These are phyloP conservation scores for Brachypalpus laphriformis DNA, from an alignment of 2,888 invertebrate genomes.

Conservation along the genomic window DNA sequence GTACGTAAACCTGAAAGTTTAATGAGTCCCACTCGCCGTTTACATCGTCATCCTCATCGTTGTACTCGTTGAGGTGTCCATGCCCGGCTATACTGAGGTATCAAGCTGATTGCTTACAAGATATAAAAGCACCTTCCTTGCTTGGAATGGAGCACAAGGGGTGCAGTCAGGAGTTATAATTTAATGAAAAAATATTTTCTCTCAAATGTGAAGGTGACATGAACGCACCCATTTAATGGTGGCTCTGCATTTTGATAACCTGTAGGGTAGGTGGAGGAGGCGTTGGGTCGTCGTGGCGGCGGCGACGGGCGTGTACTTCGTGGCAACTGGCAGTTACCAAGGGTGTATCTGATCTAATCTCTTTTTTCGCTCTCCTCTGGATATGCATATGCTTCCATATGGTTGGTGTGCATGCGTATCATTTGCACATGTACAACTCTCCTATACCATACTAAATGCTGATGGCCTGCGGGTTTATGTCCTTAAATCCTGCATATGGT, in stretches of 20 bases:
- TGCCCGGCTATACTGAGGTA: slow-evolving; percentile 7
- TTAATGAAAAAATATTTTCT: slow-evolving; percentile 67
- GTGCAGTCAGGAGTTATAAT: slow-evolving; percentile 69
- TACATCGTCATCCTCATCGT: slow-evolving; percentile 17
- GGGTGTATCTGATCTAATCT: slow-evolving; percentile 64
- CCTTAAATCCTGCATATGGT: slow-evolving; percentile 66
- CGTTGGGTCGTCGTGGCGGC: not conserved
- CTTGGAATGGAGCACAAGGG: slow-evolving; percentile 27
- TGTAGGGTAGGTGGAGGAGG: not conserved
- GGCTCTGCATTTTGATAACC: slow-evolving; percentile 66
- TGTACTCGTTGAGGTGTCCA: slow-evolving; percentile 25
- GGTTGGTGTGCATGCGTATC: slow-evolving; percentile 57
- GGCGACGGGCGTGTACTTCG: slow-evolving; percentile 40
- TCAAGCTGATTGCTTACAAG: slow-evolving; percentile 64
- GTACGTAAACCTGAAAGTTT: slow-evolving; percentile 52
- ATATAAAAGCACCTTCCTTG: slow-evolving; percentile 45
- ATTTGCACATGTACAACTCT: slow-evolving; percentile 16
- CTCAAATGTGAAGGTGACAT: slow-evolving; percentile 55
- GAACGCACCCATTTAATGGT: slow-evolving; percentile 65
- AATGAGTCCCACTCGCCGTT: slow-evolving; percentile 51
- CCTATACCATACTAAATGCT: slow-evolving; percentile 35
- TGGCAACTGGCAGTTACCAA: slow-evolving; percentile 68
- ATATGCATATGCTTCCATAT: slow-evolving; percentile 57
- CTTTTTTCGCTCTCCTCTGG: slow-evolving; percentile 21
- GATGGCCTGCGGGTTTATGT: slow-evolving; percentile 67